Conservation (phyloP, 2,113 vertebrate genomes). For the Colossoma macropomum region DNA sequence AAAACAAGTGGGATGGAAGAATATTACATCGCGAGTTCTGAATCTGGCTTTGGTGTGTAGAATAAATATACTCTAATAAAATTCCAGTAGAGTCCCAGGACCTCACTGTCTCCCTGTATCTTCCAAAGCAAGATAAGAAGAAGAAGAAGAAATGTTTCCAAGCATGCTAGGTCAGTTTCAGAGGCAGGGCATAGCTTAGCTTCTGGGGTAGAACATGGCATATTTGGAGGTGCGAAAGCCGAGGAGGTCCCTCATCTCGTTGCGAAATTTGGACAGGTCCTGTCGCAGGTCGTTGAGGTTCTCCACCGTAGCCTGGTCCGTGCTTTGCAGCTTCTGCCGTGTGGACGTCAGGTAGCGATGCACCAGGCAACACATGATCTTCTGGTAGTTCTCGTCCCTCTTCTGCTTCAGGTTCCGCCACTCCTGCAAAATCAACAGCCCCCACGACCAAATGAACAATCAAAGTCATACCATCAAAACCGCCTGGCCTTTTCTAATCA, state of each 20-base stretch:
- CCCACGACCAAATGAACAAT: neutral
- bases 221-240: conserved; percentile 99
- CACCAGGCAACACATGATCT: conserved; percentile 98
- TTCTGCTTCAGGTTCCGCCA: conserved; percentile 97
- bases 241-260: conserved; percentile 96
- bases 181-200: conserved; percentile 68
- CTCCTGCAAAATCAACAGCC: conserved; percentile 81
- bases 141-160: conserved; percentile 45
- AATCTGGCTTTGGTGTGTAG: conserved; percentile 68
- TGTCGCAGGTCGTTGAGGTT: conserved; percentile 97
- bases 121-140: conserved; percentile 53
- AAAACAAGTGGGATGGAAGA: conserved; percentile 67
- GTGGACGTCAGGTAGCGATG: conserved; percentile 97
- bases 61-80: conserved; percentile 59
- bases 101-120: conserved; percentile 49
- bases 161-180: conserved; percentile 66
- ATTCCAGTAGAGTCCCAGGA: conserved; percentile 64
- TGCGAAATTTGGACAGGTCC: conserved; percentile 96
- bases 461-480: neutral
- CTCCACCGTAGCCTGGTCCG: conserved; percentile 95
- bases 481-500: no score
- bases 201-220: conserved; percentile 98
- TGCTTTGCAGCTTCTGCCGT: conserved; percentile 97
- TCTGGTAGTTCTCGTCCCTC: conserved; percentile 95
- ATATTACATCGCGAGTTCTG: conserved; percentile 63